Evolutionary conservation across 1,140 invertebrate genomes (phyloP).

Genomic region (Drosophila bocki): DNA sequence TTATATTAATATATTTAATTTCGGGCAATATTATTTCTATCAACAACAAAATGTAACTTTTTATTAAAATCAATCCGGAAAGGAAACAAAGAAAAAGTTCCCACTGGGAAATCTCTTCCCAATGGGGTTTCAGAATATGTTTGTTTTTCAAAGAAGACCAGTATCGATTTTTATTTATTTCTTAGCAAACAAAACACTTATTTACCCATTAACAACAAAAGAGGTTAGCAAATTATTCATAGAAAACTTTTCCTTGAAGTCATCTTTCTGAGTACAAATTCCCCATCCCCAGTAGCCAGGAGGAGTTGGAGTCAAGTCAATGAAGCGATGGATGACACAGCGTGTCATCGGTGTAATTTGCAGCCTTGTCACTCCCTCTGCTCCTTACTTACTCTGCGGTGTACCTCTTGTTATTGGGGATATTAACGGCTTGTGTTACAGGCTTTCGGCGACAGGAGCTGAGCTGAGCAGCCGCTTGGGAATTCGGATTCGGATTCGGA

Average conservation of each 20-base stretch:
- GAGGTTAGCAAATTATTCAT: conserved; percentile 8
- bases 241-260: conserved; percentile 21
- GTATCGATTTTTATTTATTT: conserved; percentile 1
- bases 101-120: background rate
- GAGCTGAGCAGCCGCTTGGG: conserved; percentile 51
- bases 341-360: conserved; percentile 77
- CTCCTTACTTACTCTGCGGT: conserved; percentile 1
- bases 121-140: background rate
- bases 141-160: background rate
- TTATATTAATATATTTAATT: conserved; percentile 2
- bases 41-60: background rate
- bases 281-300: background rate
- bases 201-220: conserved; percentile 16
- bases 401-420: conserved; percentile 54
- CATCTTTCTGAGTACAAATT: background rate
- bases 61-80: background rate
- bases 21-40: background rate
- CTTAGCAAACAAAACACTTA: background rate
- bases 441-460: conserved; percentile 56
- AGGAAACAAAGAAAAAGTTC: background rate
- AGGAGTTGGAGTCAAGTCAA: conserved; percentile 50
- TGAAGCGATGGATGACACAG: conserved; percentile 69
- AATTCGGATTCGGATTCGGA: conserved; percentile 44
- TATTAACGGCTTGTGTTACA: conserved; percentile 64
- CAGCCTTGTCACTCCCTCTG: conserved; percentile 21